Conservation (phyloP, 2,888 invertebrate genomes). For the Sarcophaga carnaria region DNA sequence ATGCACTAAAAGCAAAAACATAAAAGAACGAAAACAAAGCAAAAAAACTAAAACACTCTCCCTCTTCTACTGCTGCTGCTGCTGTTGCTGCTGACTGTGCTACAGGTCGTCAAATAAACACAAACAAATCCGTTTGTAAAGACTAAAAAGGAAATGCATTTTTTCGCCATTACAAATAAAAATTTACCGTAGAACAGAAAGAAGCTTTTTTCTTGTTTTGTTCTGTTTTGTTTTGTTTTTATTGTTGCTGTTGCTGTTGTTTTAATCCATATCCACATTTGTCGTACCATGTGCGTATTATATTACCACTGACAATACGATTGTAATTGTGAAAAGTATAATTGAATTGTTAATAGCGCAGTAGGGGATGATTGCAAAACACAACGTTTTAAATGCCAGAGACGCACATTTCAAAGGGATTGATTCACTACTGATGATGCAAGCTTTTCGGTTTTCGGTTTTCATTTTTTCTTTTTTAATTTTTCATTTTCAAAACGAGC, state of each 20-base stretch:
- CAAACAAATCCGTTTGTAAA: conserved; percentile 29
- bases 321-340: conserved; percentile 46
- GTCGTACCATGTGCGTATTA: conserved; percentile 60
- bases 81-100: background rate
- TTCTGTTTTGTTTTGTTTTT: background rate
- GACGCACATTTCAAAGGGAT: conserved; percentile 22
- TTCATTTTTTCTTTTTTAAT: too few species aligned
- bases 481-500: too few species aligned
- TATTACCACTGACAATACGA: conserved; percentile 63
- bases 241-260: background rate
- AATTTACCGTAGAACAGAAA: background rate
- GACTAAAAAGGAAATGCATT: conserved; percentile 71
- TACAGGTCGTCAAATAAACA: conserved; percentile 61
- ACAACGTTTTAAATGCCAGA: conserved; percentile 41
- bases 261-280: conserved; percentile 1
- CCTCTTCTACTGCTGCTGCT: conserved; percentile 3
- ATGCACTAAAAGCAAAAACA: conserved; percentile 42
- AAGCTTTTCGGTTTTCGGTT: background rate
- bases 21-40: conserved; percentile 14
- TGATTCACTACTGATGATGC: background rate
- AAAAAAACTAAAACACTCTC: conserved; percentile 16
- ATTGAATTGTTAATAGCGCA: conserved; percentile 61
- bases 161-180: conserved; percentile 68
- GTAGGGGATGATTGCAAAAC: conserved; percentile 62
- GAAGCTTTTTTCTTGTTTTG: conserved; percentile 53